Evolutionary conservation across 2,797 vertebrate genomes (phyloP).

Genomic region (Oryzias sinensis): DNA sequence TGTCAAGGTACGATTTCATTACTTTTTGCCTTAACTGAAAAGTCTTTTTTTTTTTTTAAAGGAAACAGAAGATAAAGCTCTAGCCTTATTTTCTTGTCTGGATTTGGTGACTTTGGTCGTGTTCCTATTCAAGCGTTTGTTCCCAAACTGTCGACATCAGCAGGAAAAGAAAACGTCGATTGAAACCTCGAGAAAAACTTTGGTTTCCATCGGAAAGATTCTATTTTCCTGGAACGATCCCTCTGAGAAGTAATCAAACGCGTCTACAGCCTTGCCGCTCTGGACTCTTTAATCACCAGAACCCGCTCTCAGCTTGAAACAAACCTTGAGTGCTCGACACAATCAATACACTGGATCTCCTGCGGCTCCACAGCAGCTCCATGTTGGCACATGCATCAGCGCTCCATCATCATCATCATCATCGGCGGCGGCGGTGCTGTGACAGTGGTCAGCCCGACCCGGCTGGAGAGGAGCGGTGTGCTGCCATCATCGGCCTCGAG

Average conservation of each 20-base stretch:
- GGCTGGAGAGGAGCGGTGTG: slow-evolving; percentile 45
- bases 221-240: neutral
- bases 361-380: slow-evolving; percentile 7
- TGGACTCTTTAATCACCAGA: slow-evolving; percentile 18
- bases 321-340: slow-evolving; percentile 9
- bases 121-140: too few relatives aligned
- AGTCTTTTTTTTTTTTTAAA: too few relatives aligned
- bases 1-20: too few relatives aligned
- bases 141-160: too few relatives aligned
- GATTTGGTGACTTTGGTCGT: too few relatives aligned
- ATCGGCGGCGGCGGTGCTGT: slow-evolving; percentile 3
- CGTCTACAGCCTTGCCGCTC: neutral
- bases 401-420: slow-evolving; percentile 10
- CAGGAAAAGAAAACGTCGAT: neutral
- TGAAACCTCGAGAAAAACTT: neutral
- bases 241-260: neutral
- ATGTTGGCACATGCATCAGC: slow-evolving; percentile 17
- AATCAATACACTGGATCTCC: slow-evolving; percentile 15
- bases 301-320: slow-evolving; percentile 9
- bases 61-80: too few relatives aligned
- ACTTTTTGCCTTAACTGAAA: too few relatives aligned
- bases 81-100: too few relatives aligned
- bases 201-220: neutral
- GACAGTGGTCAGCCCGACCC: slow-evolving; percentile 29
- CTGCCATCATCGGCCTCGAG: slow-evolving; percentile 65